Percentiles rank a stretch among this genome's conserved stretches.
Conservation (phyloP, 2,888 invertebrate genomes). For the Drosophila anceps region DNA sequence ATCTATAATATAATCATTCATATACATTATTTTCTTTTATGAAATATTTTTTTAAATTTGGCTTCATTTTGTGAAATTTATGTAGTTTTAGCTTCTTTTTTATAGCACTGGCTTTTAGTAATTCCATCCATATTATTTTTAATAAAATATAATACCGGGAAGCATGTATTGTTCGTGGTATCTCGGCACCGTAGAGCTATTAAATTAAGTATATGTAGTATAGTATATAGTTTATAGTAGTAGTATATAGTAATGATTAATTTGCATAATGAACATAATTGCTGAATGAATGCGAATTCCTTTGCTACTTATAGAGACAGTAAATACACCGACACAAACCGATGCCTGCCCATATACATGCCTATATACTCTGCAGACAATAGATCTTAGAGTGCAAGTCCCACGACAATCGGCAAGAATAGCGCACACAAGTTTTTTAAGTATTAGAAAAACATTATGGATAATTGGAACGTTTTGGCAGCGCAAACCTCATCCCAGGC, state of each 20-base stretch:
- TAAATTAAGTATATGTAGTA: too few species aligned
- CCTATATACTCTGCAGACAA: constrained; percentile 25
- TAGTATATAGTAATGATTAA: constrained; percentile 6
- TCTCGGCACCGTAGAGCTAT: background rate
- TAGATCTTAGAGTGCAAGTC: constrained; percentile 41
- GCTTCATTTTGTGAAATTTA: background rate
- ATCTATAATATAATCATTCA: too few species aligned
- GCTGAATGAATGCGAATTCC: constrained; percentile 61
- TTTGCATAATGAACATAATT: constrained; percentile 14
- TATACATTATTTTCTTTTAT: background rate
- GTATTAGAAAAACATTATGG: constrained; percentile 86
- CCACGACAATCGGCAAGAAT: constrained; percentile 31
- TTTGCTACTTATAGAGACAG: constrained; percentile 59
- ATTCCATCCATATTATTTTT: background rate
- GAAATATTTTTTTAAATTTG: background rate
- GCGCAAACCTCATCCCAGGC: constrained; percentile 89
- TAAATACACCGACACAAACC: constrained; percentile 42
- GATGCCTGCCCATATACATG: constrained; percentile 23
- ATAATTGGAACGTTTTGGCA: constrained; percentile 90
- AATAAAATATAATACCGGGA: background rate
- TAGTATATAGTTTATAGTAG: too few species aligned
- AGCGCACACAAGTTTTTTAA: constrained; percentile 29
- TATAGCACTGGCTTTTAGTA: background rate
- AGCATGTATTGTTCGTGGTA: background rate
- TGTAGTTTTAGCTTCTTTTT: background rate